phyloP scores from a whole-genome alignment of 2,113 vertebrate genomes.

The Pomatorhinus ruficollis region DNA sequence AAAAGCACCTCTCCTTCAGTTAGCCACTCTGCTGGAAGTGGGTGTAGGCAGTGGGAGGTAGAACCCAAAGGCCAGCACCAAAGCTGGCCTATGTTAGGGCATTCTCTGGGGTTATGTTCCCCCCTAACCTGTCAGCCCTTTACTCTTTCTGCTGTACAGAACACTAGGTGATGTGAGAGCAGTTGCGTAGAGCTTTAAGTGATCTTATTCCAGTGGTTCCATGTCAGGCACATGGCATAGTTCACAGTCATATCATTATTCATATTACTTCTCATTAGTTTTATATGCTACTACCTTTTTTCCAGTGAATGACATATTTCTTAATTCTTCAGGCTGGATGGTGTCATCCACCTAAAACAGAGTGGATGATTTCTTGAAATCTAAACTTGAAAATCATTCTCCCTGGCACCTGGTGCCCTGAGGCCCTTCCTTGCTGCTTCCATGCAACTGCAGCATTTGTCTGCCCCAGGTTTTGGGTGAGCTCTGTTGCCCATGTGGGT shows the following conservation, averaged over 20 bases:
- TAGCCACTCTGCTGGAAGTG: neutral
- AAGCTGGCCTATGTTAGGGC: neutral
- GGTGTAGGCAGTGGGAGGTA: neutral
- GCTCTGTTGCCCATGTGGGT: neutral
- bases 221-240: accelerated
- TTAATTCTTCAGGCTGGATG: neutral
- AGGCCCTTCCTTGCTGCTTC: neutral
- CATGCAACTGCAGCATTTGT: neutral
- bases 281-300: neutral
- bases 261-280: neutral
- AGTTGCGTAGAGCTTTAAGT: neutral
- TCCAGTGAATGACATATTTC: neutral
- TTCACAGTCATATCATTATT: neutral
- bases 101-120: neutral
- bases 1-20: neutral
- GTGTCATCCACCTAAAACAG: neutral
- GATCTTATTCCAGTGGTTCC: neutral
- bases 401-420: neutral
- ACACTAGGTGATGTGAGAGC: neutral
- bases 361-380: neutral
- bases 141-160: neutral
- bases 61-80: neutral
- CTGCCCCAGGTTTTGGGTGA: neutral
- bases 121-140: neutral
- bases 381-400: neutral